Base-by-base conservation (phyloP, 1,140 invertebrate genomes). In the Drosophila sp. region DNA sequence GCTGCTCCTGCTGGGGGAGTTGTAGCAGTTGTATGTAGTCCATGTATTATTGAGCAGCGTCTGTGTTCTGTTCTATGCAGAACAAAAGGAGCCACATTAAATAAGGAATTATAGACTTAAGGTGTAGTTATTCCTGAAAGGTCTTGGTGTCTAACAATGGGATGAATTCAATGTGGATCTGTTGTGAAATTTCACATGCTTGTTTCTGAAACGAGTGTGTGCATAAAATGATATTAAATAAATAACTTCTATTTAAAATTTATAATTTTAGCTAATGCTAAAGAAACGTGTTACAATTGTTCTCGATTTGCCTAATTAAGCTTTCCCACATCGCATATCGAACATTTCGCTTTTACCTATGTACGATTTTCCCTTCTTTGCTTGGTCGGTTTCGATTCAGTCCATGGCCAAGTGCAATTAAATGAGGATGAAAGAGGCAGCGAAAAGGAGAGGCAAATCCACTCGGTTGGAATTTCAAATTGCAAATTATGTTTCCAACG, bases 401-500 rank as follows among this genome's bases (percentile, higher is more conserved):
- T 7, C 55, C 55, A 33, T 58, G 56, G 56, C 56, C 32, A 58
- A 58, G 56, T 58, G 56, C 56, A 58, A 58, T 58, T 58, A 58
- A 58, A 58, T 58, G 56, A 17, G 32, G n/a, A 10, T 1, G n/a
- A 44, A 23, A 6, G 10, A 17, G 54, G 38, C 29, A 27, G 56
- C 29, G 29, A 11, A 58, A 58, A 35, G n/a, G 30, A 25, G n/a
- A n/a, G 63, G 38, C 10, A 56, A 66, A 27, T 30, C 40, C 38
- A 2, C 60, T 23, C 17, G 56, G 60, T 35, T 47, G 60, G 66
- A 76, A 80, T 72, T 96, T 96, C 50, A 92, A 90, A 90, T 85
- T 90, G 85, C 75, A 90, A 82, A 90, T 90, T 89, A 89, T 89
- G 80, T 80, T 89, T 83, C 74, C 25, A 30, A 56, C 70, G 60